Evolutionary conservation across 2,113 vertebrate genomes (phyloP).

Genomic region (Cebus imitator): DNA sequence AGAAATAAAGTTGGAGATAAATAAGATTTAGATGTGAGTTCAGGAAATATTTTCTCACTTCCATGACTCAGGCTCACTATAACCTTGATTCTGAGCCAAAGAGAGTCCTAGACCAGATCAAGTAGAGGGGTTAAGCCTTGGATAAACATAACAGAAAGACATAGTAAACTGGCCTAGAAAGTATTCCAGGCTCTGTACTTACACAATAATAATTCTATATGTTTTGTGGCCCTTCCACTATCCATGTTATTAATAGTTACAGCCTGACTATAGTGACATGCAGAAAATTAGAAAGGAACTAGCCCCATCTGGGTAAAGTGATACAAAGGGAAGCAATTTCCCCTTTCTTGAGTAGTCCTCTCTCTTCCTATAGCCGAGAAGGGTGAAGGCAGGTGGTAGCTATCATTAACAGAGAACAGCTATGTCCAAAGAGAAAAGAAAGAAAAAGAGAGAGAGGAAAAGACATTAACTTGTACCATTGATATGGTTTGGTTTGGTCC

Average conservation of each 20-base stretch:
- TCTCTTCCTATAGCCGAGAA: not conserved
- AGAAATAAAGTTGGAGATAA: not conserved
- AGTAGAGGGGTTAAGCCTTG: not conserved
- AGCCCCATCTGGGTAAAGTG: not conserved
- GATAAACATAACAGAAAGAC: not conserved
- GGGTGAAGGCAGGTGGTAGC: rapidly evolving
- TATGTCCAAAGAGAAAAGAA: not conserved
- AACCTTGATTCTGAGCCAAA: not conserved
- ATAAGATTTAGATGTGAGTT: not conserved
- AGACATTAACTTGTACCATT: no score
- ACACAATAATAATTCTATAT: not conserved
- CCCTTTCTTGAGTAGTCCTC: not conserved
- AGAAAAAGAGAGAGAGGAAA: not conserved
- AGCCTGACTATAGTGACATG: not conserved
- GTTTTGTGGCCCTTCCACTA: not conserved
- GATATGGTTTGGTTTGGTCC: no score
- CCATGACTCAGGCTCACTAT: not conserved
- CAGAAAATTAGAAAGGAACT: not conserved
- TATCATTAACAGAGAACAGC: not conserved
- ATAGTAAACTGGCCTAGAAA: not conserved
- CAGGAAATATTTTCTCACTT: not conserved
- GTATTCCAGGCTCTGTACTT: not conserved
- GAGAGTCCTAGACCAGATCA: not conserved
- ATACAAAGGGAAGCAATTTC: not conserved
- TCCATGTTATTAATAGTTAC: not conserved